Evolutionary conservation across 2,888 invertebrate genomes (phyloP).

Genomic region (Cerceris rybyensis): DNA sequence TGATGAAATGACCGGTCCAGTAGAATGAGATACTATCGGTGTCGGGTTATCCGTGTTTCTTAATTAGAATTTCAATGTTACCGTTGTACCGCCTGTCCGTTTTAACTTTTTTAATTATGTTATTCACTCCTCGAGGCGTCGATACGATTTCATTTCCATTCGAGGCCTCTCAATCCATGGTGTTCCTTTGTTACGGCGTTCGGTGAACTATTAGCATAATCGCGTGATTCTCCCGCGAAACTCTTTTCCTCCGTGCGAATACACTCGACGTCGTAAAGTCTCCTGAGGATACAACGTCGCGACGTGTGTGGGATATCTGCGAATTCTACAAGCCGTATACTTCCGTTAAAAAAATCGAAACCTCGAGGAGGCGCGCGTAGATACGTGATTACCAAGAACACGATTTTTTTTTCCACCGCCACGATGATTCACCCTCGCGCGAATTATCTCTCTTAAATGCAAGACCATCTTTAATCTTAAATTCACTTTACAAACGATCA

Average conservation of each 20-base stretch:
- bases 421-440: too few relatives aligned
- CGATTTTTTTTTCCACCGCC: background rate
- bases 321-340: background rate
- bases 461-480: too few relatives aligned
- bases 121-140: slow-evolving; percentile 43
- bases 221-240: slow-evolving; percentile 48
- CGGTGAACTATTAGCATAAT: slow-evolving; percentile 59
- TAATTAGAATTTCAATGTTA: slow-evolving; percentile 19
- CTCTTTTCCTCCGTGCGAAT: slow-evolving; percentile 36
- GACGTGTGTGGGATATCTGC: slow-evolving; percentile 40
- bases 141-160: slow-evolving; percentile 30
- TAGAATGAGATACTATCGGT: slow-evolving; percentile 44
- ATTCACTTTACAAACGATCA: too few relatives aligned
- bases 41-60: slow-evolving; percentile 2
- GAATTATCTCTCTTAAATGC: too few relatives aligned
- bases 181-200: slow-evolving; percentile 53
- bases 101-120: slow-evolving; percentile 46
- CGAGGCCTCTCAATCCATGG: slow-evolving; percentile 31
- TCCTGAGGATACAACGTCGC: slow-evolving; percentile 30
- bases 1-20: slow-evolving; percentile 50
- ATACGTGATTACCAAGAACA: background rate
- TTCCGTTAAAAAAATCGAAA: slow-evolving; percentile 10
- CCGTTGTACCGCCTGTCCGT: background rate
- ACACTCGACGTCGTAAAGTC: slow-evolving; percentile 35
- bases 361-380: background rate